These are phyloP conservation scores for Kryptolebias ocellatus DNA, from an alignment of 2,797 vertebrate genomes.

Conservation along the genomic window DNA sequence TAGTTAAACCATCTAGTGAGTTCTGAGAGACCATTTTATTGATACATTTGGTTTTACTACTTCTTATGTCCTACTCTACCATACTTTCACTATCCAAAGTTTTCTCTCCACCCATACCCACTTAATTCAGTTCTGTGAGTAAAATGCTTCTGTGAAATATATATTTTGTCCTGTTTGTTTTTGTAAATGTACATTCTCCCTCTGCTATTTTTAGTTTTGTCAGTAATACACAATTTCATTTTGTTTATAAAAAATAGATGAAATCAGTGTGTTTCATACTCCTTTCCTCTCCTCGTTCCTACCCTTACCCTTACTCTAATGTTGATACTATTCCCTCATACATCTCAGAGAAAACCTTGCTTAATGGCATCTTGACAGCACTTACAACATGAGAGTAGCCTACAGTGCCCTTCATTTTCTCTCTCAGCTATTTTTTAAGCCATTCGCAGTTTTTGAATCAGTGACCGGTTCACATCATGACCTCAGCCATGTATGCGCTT, in stretches of 20 bases:
- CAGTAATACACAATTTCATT: too few relatives aligned
- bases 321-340: slow-evolving; percentile 48
- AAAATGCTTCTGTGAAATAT: not conserved
- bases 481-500: slow-evolving; percentile 34
- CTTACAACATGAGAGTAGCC: slow-evolving; percentile 31
- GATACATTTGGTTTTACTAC: slow-evolving; percentile 14
- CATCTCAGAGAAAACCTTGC: slow-evolving; percentile 53
- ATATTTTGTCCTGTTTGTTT: not conserved
- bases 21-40: slow-evolving; percentile 17
- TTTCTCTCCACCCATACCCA: not conserved
- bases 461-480: slow-evolving; percentile 56
- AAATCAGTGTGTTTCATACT: not conserved
- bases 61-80: slow-evolving; percentile 25
- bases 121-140: slow-evolving; percentile 3
- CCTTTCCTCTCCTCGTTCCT: slow-evolving; percentile 1
- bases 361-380: slow-evolving; percentile 66
- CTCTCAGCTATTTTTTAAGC: slow-evolving; percentile 33
- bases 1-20: slow-evolving; percentile 31
- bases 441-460: slow-evolving; percentile 40
- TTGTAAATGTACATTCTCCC: not conserved
- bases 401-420: slow-evolving; percentile 29
- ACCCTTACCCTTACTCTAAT: slow-evolving; percentile 3
- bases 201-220: not conserved
- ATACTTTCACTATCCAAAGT: slow-evolving; percentile 18
- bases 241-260: too few relatives aligned